Conservation (phyloP, 2,888 invertebrate species). For the Diachrysia chrysitis region DNA sequence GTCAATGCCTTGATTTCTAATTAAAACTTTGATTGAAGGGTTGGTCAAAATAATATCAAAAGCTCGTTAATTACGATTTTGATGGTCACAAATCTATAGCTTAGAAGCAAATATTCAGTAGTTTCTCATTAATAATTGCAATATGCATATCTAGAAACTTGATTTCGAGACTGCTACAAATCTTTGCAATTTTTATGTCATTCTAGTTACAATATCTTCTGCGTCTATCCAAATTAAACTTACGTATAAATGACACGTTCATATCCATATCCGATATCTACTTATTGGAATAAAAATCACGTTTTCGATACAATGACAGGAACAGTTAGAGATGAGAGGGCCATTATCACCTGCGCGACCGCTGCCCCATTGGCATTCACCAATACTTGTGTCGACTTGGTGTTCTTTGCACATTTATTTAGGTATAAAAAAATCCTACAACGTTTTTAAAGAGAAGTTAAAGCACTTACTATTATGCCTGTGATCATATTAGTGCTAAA, state of each 20-base stretch:
- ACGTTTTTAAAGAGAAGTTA: background rate
- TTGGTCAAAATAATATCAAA: too few relatives aligned
- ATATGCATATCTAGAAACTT: too few relatives aligned
- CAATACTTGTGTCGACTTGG: conserved; percentile 18
- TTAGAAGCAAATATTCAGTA: too few relatives aligned
- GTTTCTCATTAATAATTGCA: too few relatives aligned
- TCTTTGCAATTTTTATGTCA: background rate
- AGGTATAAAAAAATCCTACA: conserved; percentile 14
- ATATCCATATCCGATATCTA: conserved; percentile 11
- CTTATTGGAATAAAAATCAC: conserved; percentile 48
- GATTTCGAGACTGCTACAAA: background rate
- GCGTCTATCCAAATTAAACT: background rate
- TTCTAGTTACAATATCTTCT: background rate
- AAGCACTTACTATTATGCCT: background rate
- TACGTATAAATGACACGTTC: conserved; percentile 26
- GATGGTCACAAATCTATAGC: too few relatives aligned
- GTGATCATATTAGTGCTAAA: too few relatives aligned
- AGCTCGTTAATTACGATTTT: too few relatives aligned
- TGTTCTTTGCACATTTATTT: conserved; percentile 9
- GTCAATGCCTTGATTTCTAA: too few relatives aligned
- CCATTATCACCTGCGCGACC: conserved; percentile 19
- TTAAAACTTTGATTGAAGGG: too few relatives aligned
- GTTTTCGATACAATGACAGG: conserved; percentile 36
- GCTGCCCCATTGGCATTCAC: conserved; percentile 14
- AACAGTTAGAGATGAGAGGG: conserved; percentile 16